Evolutionary conservation across 2,888 invertebrate species (phyloP).

Genomic region (Parnassius glacialis): DNA sequence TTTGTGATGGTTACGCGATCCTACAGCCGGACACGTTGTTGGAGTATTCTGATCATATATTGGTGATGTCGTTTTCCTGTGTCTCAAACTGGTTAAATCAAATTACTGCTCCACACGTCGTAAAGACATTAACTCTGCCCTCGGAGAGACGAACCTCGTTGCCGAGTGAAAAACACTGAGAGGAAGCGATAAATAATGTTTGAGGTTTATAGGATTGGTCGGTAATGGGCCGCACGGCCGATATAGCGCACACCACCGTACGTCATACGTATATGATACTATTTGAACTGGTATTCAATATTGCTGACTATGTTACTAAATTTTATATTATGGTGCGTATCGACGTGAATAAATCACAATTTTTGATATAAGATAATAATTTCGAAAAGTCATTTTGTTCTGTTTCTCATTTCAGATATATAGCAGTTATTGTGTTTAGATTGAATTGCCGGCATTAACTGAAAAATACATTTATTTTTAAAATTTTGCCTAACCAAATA

Average conservation of each 20-base stretch:
- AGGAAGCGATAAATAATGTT: conserved; percentile 79
- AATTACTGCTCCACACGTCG: conserved; percentile 67
- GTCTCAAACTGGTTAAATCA: conserved; percentile 53
- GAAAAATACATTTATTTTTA: background rate
- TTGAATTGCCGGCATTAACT: no score
- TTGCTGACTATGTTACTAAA: no score
- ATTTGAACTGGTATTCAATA: conserved; percentile 3
- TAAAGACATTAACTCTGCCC: conserved; percentile 69
- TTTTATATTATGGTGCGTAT: no score
- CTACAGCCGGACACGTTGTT: background rate
- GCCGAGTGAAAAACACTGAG: conserved; percentile 70
- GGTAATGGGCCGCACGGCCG: conserved; percentile 61
- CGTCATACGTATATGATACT: conserved; percentile 36
- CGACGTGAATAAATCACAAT: no score
- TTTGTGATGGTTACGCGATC: background rate
- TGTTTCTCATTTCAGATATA: no score
- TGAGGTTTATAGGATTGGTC: conserved; percentile 73
- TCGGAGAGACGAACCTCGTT: conserved; percentile 64
- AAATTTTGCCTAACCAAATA: background rate
- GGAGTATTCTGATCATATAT: conserved; percentile 4
- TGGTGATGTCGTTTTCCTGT: conserved; percentile 26
- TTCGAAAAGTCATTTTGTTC: no score
- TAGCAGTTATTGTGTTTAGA: no score
- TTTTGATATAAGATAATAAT: no score
- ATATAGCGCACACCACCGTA: conserved; percentile 42